Evolutionary conservation across 2,888 invertebrate genomes (phyloP), one percentile per base, ranked within the genome.

Genomic region (Microctonus brassicae): DNA sequence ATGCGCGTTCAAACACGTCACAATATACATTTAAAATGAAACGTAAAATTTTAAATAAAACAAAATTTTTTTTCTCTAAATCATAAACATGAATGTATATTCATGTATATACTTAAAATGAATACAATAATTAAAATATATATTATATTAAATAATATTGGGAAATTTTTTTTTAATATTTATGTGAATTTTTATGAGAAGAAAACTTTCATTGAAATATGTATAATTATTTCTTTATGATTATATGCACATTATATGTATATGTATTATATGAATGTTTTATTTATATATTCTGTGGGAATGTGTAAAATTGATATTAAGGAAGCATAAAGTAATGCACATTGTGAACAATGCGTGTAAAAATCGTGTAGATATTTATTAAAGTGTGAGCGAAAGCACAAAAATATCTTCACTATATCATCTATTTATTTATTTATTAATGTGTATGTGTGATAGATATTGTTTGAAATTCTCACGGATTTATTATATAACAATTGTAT

Each of bases 241-340:
- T n/a, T n/a, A 39, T n/a, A 39, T 39, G n/a, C 10, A 39, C 39
- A 39, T 39, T n/a, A 39, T n/a, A 13, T n/a, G n/a, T 39, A 39
- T 1, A 39, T 39, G n/a, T 3, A 39, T n/a, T 39, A n/a, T n/a
- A 39, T 39, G n/a, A n/a, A 42, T 34, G 24, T 61, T 60, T 63
- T 55, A 67, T 34, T 26, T n/a, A 58, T 58, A 34, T 58, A 58
- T 57, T 64, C 60, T 60, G 65, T 60, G 65, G 53, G 65, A 70
- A 47, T 47, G 65, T 70, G 60, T 70, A 60, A 70, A 70, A 70
- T 60, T 70, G 65, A 42, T 65, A 34, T 62, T n/a, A 58, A 58
- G 58, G 58, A 34, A 58, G 10, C 58, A n/a, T n/a, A n/a, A 34
- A 10, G 17, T 47, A 47, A 47, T 47, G 47, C 17, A 17, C 47